phyloP scores from a whole-genome alignment of 1,140 invertebrate genomes.

The Drosophila suzukii region DNA sequence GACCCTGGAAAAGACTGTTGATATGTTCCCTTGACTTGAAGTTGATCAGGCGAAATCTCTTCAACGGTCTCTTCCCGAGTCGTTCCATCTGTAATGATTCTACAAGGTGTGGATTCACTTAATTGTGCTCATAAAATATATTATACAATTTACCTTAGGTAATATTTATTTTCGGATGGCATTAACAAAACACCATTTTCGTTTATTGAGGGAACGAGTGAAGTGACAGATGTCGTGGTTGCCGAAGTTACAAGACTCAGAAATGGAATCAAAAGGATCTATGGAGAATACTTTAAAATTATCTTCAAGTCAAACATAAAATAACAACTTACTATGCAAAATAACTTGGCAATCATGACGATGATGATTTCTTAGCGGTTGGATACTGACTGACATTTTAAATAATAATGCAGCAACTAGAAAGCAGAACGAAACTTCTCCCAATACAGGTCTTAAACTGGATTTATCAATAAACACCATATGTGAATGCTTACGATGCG shows the following conservation, averaged over 20 bases:
- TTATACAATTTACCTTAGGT: conserved; percentile 21
- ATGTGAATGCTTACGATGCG: not conserved
- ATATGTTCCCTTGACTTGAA: conserved; percentile 24
- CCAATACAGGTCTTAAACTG: conserved; percentile 10
- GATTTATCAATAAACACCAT: not conserved
- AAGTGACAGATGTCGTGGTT: not conserved
- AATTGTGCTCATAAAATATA: no score
- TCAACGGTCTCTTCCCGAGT: conserved; percentile 36
- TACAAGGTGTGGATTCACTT: not conserved
- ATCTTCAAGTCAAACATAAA: not conserved
- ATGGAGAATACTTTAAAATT: not conserved
- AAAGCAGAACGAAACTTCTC: not conserved
- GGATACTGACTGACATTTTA: conserved; percentile 1
- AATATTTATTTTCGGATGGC: conserved; percentile 26
- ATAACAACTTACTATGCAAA: conserved; percentile 26
- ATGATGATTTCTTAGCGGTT: conserved; percentile 1
- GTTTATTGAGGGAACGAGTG: conserved; percentile 18
- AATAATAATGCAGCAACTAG: not conserved
- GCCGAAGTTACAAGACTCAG: conserved; percentile 6
- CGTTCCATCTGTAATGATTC: conserved; percentile 12
- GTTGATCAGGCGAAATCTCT: conserved; percentile 28
- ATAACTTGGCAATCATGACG: conserved; percentile 5
- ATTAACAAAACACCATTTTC: conserved; percentile 11
- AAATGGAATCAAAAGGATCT: conserved; percentile 21
- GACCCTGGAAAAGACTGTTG: conserved; percentile 11